phyloP scores from a whole-genome alignment of 2,797 vertebrate genomes.

The Otolemur crassicaudatus region DNA sequence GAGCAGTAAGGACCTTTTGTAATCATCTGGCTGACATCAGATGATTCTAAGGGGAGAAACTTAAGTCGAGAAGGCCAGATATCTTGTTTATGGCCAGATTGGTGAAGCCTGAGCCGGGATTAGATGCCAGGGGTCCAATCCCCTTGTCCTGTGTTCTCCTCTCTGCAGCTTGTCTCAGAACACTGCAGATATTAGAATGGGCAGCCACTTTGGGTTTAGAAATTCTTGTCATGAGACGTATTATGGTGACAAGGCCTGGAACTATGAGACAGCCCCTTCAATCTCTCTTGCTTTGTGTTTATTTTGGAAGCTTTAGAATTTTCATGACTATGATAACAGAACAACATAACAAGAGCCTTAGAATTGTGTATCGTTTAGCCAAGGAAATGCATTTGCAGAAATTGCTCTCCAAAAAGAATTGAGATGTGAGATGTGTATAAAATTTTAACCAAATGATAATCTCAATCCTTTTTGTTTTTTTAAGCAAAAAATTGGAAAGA shows the following conservation, averaged over 20 bases:
- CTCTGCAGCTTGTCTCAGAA: neutral
- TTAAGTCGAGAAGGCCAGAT: neutral
- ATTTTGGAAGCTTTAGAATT: neutral
- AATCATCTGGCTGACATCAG: neutral
- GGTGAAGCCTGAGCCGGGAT: neutral
- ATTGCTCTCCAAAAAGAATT: neutral
- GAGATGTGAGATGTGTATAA: neutral
- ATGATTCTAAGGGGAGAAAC: neutral
- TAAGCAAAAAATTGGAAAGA: neutral
- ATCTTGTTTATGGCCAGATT: neutral
- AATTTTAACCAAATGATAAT: neutral
- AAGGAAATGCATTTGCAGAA: neutral
- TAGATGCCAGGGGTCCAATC: neutral
- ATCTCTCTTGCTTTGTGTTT: neutral
- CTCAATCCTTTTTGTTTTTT: neutral
- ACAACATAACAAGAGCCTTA: neutral
- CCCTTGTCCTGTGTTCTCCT: neutral
- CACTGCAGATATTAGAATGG: accelerated
- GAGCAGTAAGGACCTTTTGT: neutral
- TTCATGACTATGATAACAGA: neutral
- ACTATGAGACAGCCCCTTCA: accelerated
- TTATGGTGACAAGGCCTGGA: neutral
- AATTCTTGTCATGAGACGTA: neutral
- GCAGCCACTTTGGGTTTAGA: neutral
- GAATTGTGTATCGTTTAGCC: neutral